phyloP scores from a whole-genome alignment of 2,113 vertebrate species.

The Vicugna pacos region DNA sequence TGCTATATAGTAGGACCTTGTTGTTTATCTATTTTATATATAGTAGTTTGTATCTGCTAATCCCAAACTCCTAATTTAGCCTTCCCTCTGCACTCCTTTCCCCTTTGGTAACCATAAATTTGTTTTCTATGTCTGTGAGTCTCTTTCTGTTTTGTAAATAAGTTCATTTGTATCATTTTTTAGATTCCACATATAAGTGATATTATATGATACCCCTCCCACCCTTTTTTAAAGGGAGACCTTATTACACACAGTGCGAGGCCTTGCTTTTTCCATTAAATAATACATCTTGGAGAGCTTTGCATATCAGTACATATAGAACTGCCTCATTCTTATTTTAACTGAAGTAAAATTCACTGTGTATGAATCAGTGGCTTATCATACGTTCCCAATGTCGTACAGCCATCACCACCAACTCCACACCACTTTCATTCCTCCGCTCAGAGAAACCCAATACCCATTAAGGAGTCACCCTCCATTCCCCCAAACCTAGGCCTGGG shows the following conservation, averaged over 20 bases:
- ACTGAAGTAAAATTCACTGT: neutral
- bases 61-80: too few species aligned
- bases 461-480: neutral
- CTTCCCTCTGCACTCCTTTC: too few species aligned
- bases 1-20: too few species aligned
- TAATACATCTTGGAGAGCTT: slow-evolving; percentile 2
- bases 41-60: too few species aligned
- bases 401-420: neutral
- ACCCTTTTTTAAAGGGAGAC: neutral
- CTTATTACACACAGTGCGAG: neutral
- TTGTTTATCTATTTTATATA: too few species aligned
- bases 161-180: too few species aligned
- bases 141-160: too few species aligned
- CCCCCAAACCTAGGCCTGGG: neutral
- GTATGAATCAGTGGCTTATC: neutral
- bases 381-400: neutral
- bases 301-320: neutral
- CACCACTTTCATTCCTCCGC: neutral
- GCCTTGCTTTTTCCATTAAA: slow-evolving; percentile 15
- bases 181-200: too few species aligned
- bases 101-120: too few species aligned
- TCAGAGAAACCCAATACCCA: neutral
- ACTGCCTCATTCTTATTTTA: neutral
- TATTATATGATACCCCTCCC: too few species aligned
- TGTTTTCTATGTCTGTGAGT: too few species aligned